Percentiles rank a stretch among this genome's conserved stretches.
Conservation (phyloP, 2,113 vertebrate genomes). For the Sinocyclocheilus anophthalmus region DNA sequence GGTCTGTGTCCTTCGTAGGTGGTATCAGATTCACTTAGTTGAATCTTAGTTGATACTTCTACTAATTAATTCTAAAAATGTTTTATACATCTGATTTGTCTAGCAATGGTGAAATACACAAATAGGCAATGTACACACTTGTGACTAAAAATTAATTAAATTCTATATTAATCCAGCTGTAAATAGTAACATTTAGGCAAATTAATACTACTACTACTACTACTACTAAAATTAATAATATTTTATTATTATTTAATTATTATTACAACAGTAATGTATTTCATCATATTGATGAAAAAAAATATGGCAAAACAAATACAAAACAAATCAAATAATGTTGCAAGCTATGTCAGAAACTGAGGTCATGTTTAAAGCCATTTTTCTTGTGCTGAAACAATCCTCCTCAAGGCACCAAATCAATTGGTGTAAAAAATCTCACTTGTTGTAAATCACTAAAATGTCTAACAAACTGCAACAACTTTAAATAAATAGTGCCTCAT, state of each 20-base stretch:
- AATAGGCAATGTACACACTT: background rate
- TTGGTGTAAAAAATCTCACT: too few species aligned
- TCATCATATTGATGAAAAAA: background rate
- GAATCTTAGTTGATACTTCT: too few species aligned
- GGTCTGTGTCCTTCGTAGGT: too few species aligned
- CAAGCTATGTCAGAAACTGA: background rate
- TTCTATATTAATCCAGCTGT: background rate
- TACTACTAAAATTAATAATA: background rate
- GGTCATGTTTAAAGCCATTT: too few species aligned
- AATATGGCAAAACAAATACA: too few species aligned
- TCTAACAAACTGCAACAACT: background rate
- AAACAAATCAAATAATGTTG: background rate
- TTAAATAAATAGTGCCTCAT: background rate
- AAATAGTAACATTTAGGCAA: background rate
- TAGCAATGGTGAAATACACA: background rate
- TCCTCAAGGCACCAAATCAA: too few species aligned
- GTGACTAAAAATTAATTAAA: background rate
- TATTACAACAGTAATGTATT: background rate
- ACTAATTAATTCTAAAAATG: background rate
- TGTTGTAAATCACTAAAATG: constrained; percentile 6
- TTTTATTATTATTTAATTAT: too few species aligned
- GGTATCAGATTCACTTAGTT: background rate
- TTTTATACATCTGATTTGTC: background rate
- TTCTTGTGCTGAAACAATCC: too few species aligned
- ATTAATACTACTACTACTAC: background rate